Evolutionary conservation across 2,113 vertebrate genomes (phyloP), one percentile per base, ranked within the genome.

Genomic region (Galbula dea): DNA sequence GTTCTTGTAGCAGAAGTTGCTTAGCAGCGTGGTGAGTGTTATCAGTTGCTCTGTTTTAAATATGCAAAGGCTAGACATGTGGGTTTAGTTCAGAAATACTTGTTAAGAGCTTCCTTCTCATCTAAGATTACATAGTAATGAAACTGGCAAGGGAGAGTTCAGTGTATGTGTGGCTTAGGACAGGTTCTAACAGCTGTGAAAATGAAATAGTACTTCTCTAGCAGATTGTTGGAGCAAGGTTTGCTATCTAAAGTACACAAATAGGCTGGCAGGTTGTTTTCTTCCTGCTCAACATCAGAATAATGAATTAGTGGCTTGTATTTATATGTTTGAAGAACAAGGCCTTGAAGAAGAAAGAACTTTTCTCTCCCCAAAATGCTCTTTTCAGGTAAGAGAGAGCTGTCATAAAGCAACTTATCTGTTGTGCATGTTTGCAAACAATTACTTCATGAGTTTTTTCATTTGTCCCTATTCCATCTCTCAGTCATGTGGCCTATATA

Each of bases 391-490:
- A 76, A 39, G 75, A 93, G 36, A 52, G 62, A 89, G 55, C 78
- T 91, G 88, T 93, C 67, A 77, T 29, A 69, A 80, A 78, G 52
- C 17, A 59, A 8, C 10, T 69, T 77, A 14, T 41, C 51, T 81
- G 66, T 58, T 39, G 37, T 81, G 57, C 73, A 18, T 26, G 24
- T 81, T 90, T 84, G 68, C 52, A 84, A 83, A 88, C 80, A 92
- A 90, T 90, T 80, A 55, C 43, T 86, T 66, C 15, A 3, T 69
- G 18, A 1, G 15, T 39, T 52, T 89, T 81, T 51, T 46, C 3
- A 37, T 69, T 91, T 82, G 84, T 71, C 75, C 82, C 39, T 91
- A 87, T 88, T 96, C 87, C 45, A 77, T 92, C 87, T 94, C 43
- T 94, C 87, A 83, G 39, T 73, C 76, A 41, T 41, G 61, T 32